These are phyloP conservation scores for Leptinotarsa lineolata DNA, from an alignment of 1,140 invertebrate genomes.

Conservation along the genomic window DNA sequence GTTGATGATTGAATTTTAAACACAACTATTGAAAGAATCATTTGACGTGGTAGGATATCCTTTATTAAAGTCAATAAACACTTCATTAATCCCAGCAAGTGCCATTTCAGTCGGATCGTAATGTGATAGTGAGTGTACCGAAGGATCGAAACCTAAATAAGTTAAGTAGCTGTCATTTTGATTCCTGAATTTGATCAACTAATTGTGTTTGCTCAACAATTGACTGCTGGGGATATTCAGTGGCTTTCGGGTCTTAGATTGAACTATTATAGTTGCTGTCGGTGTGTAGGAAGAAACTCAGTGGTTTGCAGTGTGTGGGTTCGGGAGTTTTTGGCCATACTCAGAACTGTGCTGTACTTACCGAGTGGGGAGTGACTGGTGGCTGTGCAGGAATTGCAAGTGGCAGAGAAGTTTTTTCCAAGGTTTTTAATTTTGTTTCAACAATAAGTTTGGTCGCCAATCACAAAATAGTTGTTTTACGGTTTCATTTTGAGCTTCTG, in stretches of 20 bases:
- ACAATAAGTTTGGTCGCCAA: not conserved
- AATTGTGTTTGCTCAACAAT: conserved; percentile 14
- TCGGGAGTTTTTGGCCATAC: not conserved
- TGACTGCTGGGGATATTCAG: conserved; percentile 4
- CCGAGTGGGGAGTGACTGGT: not conserved
- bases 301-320: conserved; percentile 1
- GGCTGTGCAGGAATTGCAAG: not conserved
- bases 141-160: conserved; percentile 7
- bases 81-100: conserved; percentile 18
- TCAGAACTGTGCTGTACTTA: not conserved
- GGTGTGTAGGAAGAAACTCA: not conserved
- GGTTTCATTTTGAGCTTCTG: too few relatives aligned
- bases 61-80: conserved; percentile 29
- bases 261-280: not conserved
- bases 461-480: not conserved
- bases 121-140: conserved; percentile 26
- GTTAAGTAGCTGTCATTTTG: conserved; percentile 10
- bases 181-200: conserved; percentile 13
- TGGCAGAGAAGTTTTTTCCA: not conserved
- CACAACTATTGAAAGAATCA: conserved; percentile 24
- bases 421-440: not conserved
- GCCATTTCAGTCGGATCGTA: conserved; percentile 18
- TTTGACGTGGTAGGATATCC: conserved; percentile 25
- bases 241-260: not conserved
- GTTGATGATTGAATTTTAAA: conserved; percentile 18